Base-by-base conservation (phyloP, 2,888 invertebrate genomes). In the Tetanocera ferruginea region DNA sequence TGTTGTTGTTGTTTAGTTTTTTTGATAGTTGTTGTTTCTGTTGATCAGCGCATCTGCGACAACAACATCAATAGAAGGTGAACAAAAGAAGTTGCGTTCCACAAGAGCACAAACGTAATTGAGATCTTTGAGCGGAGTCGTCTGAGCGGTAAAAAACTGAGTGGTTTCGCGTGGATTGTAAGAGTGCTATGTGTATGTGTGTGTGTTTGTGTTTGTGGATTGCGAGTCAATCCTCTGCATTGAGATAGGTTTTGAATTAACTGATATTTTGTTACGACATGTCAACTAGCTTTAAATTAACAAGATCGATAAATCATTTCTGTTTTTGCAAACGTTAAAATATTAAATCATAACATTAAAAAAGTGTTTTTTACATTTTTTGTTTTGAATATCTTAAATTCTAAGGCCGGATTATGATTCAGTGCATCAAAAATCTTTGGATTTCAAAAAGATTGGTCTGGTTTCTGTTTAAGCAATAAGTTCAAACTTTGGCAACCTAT, bases 1-100 rank as follows among this genome's bases (percentile, higher is more conserved):
- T 72, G 72, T 57, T 64, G 71, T 64, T 77, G 72, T 49, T 43
- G 49, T 69, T 49, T 5, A 19, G n/a, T n/a, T 69, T 8, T 8
- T n/a, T 49, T 9, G 9, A 3, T 43, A 9, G 2, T 28, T 28
- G n/a, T 28, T 14, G 17, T 62, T 23, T 19, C 9, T 62, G 62
- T 62, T 31, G 62, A 62, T 62, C 62, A 31, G 25, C 34, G 5
- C 64, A 64, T 31, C n/a, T 34, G 28, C 28, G 2, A 34, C 31
- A 31, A 31, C 17, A 69, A 49, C n/a, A 69, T 23, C 23, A 19
- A 69, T 4, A 14, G 25, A 28, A 69, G 9, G 5, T 25, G 11
- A 17, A 66, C 31, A 14, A 31, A 25, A 49, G 11, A 49, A 67
- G 51, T 51, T 23, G 8, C 31, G 64, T 31, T 64, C 64, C 64